These are phyloP conservation scores for Ectobius pallidus DNA, from an alignment of 2,888 invertebrate species.

Conservation along the genomic window DNA sequence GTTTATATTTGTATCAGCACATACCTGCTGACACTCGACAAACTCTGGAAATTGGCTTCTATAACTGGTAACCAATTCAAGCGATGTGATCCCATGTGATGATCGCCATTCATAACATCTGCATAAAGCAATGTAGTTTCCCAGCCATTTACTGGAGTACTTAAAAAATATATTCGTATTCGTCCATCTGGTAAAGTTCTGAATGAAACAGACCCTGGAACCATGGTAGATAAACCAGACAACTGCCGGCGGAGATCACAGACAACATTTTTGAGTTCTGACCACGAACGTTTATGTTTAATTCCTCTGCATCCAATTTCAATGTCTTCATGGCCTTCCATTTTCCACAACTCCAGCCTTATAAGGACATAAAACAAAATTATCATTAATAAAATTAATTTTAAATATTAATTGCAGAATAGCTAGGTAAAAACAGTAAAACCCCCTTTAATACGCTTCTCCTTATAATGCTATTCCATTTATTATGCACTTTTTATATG, in stretches of 20 bases:
- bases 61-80: conserved; percentile 76
- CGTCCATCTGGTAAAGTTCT: conserved; percentile 78
- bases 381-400: background rate
- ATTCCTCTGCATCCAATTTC: background rate
- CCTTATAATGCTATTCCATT: too few species aligned
- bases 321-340: conserved; percentile 19
- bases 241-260: conserved; percentile 80
- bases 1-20: too few species aligned
- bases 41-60: conserved; percentile 74
- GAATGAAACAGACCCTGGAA: conserved; percentile 83
- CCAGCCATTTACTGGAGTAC: conserved; percentile 86
- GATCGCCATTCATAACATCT: conserved; percentile 62
- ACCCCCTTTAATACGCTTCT: too few species aligned
- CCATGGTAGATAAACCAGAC: conserved; percentile 78
- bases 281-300: conserved; percentile 64
- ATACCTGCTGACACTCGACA: conserved; percentile 61
- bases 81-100: conserved; percentile 33
- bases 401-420: too few species aligned
- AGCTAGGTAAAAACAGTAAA: too few species aligned
- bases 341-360: conserved; percentile 21
- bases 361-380: background rate
- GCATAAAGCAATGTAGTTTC: conserved; percentile 88
- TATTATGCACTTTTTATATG: too few species aligned
- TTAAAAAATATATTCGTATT: conserved; percentile 87
- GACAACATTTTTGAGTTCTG: conserved; percentile 79